Percentiles rank a stretch among this genome's conserved stretches.
Evolutionary conservation across 1,140 invertebrate genomes (phyloP).

Genomic region (Solenopsis fugax): DNA sequence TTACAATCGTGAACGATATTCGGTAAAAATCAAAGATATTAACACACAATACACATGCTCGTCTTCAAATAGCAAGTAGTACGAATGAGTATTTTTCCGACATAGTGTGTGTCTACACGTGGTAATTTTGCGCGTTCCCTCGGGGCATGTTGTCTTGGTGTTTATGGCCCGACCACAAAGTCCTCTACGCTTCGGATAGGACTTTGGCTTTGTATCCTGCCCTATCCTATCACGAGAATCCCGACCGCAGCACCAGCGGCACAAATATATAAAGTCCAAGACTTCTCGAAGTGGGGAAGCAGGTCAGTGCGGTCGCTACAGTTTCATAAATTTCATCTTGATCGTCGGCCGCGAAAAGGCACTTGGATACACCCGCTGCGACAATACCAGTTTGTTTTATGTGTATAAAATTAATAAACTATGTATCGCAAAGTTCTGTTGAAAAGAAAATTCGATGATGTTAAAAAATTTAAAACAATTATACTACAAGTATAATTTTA

Average conservation of each 20-base stretch:
- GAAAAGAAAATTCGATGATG: not conserved
- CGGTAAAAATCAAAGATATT: not conserved
- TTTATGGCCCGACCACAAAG: slow-evolving; percentile 31
- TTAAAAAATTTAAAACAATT: not conserved
- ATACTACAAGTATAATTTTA: no score
- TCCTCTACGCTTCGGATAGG: slow-evolving; percentile 36
- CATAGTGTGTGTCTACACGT: not conserved
- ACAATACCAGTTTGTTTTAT: not conserved
- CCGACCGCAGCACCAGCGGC: slow-evolving; percentile 13
- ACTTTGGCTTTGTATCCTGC: slow-evolving; percentile 29
- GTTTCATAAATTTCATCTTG: slow-evolving; percentile 55
- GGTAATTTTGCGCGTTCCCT: slow-evolving; percentile 34
- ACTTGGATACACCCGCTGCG: not conserved
- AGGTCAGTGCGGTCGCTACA: slow-evolving; percentile 30
- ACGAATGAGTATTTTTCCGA: slow-evolving; percentile 31
- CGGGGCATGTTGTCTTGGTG: slow-evolving; percentile 19
- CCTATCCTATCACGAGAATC: slow-evolving; percentile 23
- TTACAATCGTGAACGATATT: not conserved
- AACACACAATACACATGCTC: not conserved
- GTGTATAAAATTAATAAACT: slow-evolving; percentile 3
- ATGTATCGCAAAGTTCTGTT: not conserved
- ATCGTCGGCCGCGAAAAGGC: not conserved
- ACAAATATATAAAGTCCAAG: slow-evolving; percentile 60
- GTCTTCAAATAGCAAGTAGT: slow-evolving; percentile 18
- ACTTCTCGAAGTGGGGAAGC: slow-evolving; percentile 43